Evolutionary conservation across 2,888 invertebrate species (phyloP).

Genomic region (Protophormia terraenovae): DNA sequence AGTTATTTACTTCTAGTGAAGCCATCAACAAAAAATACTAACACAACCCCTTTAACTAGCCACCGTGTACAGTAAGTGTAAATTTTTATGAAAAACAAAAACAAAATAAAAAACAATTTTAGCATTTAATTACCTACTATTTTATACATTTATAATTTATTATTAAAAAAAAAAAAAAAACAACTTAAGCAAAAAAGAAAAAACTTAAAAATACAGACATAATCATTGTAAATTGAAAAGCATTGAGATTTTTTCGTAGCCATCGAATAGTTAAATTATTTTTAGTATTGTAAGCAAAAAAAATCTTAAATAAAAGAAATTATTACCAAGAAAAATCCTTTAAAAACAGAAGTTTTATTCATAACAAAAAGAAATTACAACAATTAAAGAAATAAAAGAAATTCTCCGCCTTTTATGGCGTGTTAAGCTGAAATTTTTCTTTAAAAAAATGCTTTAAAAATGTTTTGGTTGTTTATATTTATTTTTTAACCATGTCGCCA

Average conservation of each 20-base stretch:
- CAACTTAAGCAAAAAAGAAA: not conserved
- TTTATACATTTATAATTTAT: slow-evolving; percentile 53
- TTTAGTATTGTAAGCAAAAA: slow-evolving; percentile 61
- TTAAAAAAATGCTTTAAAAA: slow-evolving; percentile 12
- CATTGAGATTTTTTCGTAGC: slow-evolving; percentile 69
- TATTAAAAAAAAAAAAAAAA: slow-evolving; percentile 24
- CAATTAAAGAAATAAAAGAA: slow-evolving; percentile 29
- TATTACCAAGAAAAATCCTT: slow-evolving; percentile 4
- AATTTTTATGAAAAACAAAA: slow-evolving; percentile 15
- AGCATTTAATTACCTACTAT: slow-evolving; percentile 46
- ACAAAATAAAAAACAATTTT: not conserved
- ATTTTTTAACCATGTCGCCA: not conserved
- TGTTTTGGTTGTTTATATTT: not conserved
- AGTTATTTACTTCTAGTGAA: slow-evolving; percentile 71
- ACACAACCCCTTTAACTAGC: not conserved
- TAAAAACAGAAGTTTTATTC: slow-evolving; percentile 20
- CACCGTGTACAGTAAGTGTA: slow-evolving; percentile 64
- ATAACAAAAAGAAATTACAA: slow-evolving; percentile 13
- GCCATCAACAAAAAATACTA: not conserved
- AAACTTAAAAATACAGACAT: slow-evolving; percentile 44
- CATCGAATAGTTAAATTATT: slow-evolving; percentile 70
- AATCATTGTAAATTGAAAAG: slow-evolving; percentile 68
- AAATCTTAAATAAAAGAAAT: slow-evolving; percentile 28
- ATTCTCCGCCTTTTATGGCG: slow-evolving; percentile 25
- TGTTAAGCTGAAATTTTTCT: slow-evolving; percentile 44